Evolutionary conservation across 2,797 vertebrate genomes (phyloP).

Genomic region (Glossophaga mutica): DNA sequence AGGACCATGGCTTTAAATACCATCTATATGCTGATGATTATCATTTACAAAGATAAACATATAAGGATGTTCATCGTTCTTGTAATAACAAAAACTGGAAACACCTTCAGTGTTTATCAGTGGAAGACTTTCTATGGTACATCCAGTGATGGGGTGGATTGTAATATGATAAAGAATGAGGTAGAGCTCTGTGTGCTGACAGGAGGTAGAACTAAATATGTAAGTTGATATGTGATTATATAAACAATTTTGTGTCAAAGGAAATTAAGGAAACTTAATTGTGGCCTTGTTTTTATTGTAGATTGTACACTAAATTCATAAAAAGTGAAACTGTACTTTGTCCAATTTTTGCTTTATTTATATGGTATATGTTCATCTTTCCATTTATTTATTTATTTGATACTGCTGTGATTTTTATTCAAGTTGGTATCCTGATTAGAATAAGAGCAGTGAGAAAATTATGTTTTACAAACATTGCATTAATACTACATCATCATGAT

Average conservation of each 20-base stretch:
- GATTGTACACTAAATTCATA: background rate
- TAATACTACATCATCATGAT: slow-evolving; percentile 33
- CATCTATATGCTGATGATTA: background rate
- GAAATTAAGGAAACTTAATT: background rate
- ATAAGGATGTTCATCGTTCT: background rate
- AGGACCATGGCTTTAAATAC: background rate
- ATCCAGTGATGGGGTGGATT: background rate
- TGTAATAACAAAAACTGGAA: background rate
- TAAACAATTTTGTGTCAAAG: background rate
- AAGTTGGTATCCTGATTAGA: slow-evolving; percentile 48
- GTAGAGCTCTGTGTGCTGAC: background rate
- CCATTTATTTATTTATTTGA: background rate
- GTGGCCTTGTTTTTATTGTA: background rate
- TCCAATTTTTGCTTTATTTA: background rate
- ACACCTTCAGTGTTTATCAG: background rate
- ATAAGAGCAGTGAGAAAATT: slow-evolving; percentile 49
- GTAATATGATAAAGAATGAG: background rate
- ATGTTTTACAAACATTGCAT: slow-evolving; percentile 50
- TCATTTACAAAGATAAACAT: background rate
- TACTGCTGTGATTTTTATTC: slow-evolving; percentile 59
- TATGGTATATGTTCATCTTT: background rate
- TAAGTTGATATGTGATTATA: background rate
- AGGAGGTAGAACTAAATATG: background rate
- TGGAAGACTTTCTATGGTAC: background rate
- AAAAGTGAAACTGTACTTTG: background rate